Base-by-base conservation (phyloP, 2,113 vertebrate species). In the Podiceps cristatus region DNA sequence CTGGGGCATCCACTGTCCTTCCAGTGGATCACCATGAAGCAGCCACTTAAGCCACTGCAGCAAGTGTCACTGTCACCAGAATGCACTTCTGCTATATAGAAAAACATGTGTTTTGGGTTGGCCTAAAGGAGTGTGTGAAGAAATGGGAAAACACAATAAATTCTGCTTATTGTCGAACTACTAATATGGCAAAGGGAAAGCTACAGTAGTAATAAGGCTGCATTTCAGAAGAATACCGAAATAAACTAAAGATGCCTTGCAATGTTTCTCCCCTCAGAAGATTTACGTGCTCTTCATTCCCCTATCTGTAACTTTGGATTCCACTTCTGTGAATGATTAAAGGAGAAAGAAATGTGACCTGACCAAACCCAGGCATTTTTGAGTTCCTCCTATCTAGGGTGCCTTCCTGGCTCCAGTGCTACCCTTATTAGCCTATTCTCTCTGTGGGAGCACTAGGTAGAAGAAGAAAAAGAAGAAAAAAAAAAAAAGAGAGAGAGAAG, bases 371-470 rank as follows among this genome's bases (percentile, higher is more conserved):
- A 94, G 52, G 79, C 60, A 92, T 87, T 95, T 96, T 25, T 86
- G 2, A 68, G 69, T 79, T 93, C 76, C 52, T 90, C 68, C 71
- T 93, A 80, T 91, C 78, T 71, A 56, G 27, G 94, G 53, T 62
- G 69, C 69, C 40, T 93, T 90, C 73, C 66, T 91, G 91, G 77
- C 92, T 95, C 93, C 81, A 69, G 49, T 67, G 71, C 76, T 96
- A 95, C 95, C 93, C 96, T 96, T 85, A 91, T 93, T 93, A 94
- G 64, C 49, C 49, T 96, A 71, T 40, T 93, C 35, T 12, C 84
- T 94, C 71, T 45, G 53, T 5, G 23, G 69, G 35, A 82, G 35
- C 69, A 79, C 75, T 90, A 96, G 28, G 82, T 2, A 71, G 40
- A 84, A 66, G 42, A 25, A 56, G 33, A 76, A 52, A 59, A 31